Conservation (phyloP, 2,113 vertebrate species). For the Melozone crissalis region DNA sequence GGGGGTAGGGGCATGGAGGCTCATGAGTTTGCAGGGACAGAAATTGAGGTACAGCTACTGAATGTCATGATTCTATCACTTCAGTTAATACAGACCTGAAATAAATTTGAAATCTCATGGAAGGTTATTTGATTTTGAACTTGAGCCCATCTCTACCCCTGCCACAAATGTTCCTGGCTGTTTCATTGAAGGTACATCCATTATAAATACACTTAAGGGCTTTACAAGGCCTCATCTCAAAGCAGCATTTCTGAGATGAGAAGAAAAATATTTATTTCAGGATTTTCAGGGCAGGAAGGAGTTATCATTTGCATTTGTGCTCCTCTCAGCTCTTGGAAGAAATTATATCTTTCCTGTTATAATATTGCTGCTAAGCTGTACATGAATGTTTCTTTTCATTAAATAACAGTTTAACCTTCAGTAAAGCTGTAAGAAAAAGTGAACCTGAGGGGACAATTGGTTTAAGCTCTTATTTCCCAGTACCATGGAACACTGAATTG, state of each 20-base stretch:
- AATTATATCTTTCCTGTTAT: not conserved
- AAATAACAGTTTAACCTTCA: not conserved
- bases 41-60: not conserved
- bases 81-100: not conserved
- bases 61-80: not conserved
- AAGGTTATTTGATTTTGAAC: not conserved
- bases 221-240: not conserved
- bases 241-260: not conserved
- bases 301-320: not conserved
- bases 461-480: not conserved
- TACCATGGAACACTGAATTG: not conserved
- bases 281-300: not conserved
- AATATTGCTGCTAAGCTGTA: not conserved
- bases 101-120: not conserved
- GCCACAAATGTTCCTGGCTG: not conserved
- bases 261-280: not conserved
- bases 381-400: not conserved
- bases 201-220: not conserved
- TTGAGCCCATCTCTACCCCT: not conserved
- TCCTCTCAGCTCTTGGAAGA: not conserved
- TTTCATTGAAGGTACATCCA: not conserved
- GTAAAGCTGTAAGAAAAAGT: not conserved
- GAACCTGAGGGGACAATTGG: not conserved
- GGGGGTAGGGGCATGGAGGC: accelerated
- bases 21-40: not conserved